A percentile compares a stretch with the other conserved stretches of the same genome.
These are phyloP conservation scores for Slavum lentiscoides DNA, from an alignment of 2,888 invertebrate species.

Conservation along the genomic window DNA sequence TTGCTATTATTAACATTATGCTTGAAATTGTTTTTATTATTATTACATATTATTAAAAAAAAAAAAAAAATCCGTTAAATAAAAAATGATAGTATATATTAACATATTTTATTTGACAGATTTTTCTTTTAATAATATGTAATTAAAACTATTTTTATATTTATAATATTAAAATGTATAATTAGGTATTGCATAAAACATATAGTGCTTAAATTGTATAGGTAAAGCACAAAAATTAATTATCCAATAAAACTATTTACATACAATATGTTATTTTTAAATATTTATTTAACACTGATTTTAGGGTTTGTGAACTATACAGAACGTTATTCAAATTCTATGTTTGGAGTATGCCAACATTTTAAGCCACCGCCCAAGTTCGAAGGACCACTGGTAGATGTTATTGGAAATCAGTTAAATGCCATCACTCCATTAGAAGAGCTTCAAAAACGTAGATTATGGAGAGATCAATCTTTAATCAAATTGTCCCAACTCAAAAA, in stretches of 20 bases:
- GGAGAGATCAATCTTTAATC: slow-evolving; percentile 82
- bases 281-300: slow-evolving; percentile 54
- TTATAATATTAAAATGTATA: too few species aligned
- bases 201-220: too few species aligned
- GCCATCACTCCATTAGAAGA: slow-evolving; percentile 74
- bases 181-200: too few species aligned
- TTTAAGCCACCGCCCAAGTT: slow-evolving; percentile 77
- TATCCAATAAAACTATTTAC: not conserved
- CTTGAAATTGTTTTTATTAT: too few species aligned
- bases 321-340: slow-evolving; percentile 66
- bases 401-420: slow-evolving; percentile 74
- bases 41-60: too few species aligned
- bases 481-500: slow-evolving; percentile 79
- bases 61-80: too few species aligned
- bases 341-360: slow-evolving; percentile 69
- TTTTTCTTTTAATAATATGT: too few species aligned
- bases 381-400: slow-evolving; percentile 69
- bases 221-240: not conserved
- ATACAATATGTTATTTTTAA: not conserved
- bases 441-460: slow-evolving; percentile 73
- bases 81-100: too few species aligned
- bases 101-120: too few species aligned
- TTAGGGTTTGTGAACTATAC: slow-evolving; percentile 68
- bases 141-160: too few species aligned
- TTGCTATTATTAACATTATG: too few species aligned